Base-by-base conservation (phyloP, 2,888 invertebrate species). In the Lasioglossum pauxillum region DNA sequence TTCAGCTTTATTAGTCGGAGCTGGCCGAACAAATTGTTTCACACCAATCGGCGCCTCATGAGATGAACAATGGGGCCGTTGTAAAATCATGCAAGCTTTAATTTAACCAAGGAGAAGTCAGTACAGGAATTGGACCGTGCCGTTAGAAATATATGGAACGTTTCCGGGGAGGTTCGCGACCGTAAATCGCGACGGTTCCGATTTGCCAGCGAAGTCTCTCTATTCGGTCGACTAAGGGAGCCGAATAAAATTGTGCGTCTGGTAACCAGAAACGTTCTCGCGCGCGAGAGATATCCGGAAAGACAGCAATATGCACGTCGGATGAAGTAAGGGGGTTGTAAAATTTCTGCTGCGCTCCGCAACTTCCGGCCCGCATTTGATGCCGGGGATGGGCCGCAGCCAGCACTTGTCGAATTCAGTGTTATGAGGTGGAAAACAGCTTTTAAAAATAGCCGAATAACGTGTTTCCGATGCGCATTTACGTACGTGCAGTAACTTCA, bases 351-450 rank as follows among this genome's bases (percentile, higher is more conserved):
- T 83, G 78, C 82, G 86, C 83, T 77, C 38, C 76, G 89, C 89
- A 80, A 80, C 71, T 85, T 85, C 80, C 64, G 67, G 46, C 75
- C 74, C 67, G 86, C 85, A 82, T 85, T 82, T 79, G 82, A 85
- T 57, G 76, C 60, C 82, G 57, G 75, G 57, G 74, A 76, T 14
- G 72, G 44, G 76, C 67, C n/a, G 41, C 57, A 72, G 75, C 84
- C 78, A 72, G 78, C 82, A 85, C 83, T 89, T 85, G 87, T 89
- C 85, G 89, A 85, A 89, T 85, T 89, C 87, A 67, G 85, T 53
- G 82, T 85, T 87, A 87, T 80, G 88, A 88, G 88, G 85, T 89
- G 88, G 88, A 89, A 89, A 89, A 87, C 87, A 83, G 82, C 78
- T 89, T 89, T 82, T 83, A 85, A 89, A 87, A 89, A 85, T 87